Evolutionary conservation across 2,888 invertebrate species (phyloP), one percentile per base, ranked within the genome.

Genomic region (Nomada ruficornis): DNA sequence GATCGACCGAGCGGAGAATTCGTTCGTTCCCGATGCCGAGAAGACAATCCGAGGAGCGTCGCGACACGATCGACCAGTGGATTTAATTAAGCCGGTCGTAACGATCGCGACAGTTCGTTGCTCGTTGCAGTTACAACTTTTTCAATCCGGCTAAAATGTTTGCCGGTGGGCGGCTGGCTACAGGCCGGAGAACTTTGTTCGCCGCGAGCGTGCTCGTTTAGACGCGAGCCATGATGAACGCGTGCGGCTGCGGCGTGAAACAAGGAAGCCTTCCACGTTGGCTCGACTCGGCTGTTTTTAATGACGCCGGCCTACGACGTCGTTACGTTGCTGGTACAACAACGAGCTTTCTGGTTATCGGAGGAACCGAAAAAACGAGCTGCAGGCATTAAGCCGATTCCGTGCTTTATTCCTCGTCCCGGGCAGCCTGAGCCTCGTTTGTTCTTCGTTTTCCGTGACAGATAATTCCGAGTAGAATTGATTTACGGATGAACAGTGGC

Each of bases 71-170:
- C 65, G 65, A 11, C 0, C 26, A 47, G 9, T 36, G 44, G 36
- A 75, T 65, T 67, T 77, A 67, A 67, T 77, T 67, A 62, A 60
- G 55, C 47, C 23, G 11, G 47, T 57, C 44, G 42, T 9, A 44
- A 29, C 47, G 50, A 63, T 65, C 60, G 29, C 23, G 59, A 26
- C 69, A 13, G 57, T 78, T 63, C 69, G 71, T 62, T 59, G 59
- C 77, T 81, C 81, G 81, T 77, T 77, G 80, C 72, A 64, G 59
- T 68, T 69, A 60, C 71, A 86, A 86, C 86, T 86, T 86, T 86
- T 86, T 86, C 86, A 86, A 86, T 86, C 78, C 70, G 75, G 75
- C 63, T 81, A 81, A 86, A 86, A 86, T 81, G 86, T 83, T 86
- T 83, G 70, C 62, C 60, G 20, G 47, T 18, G 20, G 72, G 52